Percentiles rank a stretch among this genome's conserved stretches.
Evolutionary conservation across 2,797 vertebrate species (phyloP).

Genomic region (Chiroxiphia lanceolata): DNA sequence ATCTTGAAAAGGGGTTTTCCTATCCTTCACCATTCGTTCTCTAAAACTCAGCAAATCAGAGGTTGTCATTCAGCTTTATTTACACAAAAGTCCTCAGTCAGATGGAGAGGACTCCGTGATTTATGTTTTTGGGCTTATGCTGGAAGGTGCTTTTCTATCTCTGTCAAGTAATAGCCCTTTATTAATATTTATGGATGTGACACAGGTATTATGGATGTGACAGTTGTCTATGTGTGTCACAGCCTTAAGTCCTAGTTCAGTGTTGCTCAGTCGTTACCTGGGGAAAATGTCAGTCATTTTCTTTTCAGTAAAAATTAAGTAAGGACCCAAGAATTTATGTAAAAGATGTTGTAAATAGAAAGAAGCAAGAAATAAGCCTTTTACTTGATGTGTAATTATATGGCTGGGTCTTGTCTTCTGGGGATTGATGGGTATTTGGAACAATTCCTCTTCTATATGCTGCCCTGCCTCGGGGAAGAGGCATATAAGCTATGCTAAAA

Average conservation of each 20-base stretch:
- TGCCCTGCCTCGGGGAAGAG: not conserved
- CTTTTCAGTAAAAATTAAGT: not conserved
- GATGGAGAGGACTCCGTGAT: not conserved
- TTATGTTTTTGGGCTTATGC: not conserved
- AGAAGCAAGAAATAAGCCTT: not conserved
- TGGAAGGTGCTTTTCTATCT: not conserved
- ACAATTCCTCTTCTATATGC: conserved; percentile 26
- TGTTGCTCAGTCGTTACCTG: not conserved
- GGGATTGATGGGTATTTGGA: conserved; percentile 8
- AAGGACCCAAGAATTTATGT: not conserved
- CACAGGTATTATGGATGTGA: not conserved
- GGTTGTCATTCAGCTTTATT: not conserved
- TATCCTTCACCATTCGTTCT: not conserved
- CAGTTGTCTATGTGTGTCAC: not conserved
- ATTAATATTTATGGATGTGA: not conserved
- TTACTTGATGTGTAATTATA: not conserved
- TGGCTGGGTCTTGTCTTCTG: not conserved
- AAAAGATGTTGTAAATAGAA: conserved; percentile 17
- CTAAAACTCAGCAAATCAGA: not conserved
- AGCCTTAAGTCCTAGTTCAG: not conserved
- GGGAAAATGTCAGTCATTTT: not conserved
- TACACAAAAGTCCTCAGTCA: not conserved
- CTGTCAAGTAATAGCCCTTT: not conserved
- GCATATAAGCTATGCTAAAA: not conserved
- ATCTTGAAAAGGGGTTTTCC: not conserved